phyloP scores from a whole-genome alignment of 2,113 vertebrate species.

The Syrrhaptes paradoxus region DNA sequence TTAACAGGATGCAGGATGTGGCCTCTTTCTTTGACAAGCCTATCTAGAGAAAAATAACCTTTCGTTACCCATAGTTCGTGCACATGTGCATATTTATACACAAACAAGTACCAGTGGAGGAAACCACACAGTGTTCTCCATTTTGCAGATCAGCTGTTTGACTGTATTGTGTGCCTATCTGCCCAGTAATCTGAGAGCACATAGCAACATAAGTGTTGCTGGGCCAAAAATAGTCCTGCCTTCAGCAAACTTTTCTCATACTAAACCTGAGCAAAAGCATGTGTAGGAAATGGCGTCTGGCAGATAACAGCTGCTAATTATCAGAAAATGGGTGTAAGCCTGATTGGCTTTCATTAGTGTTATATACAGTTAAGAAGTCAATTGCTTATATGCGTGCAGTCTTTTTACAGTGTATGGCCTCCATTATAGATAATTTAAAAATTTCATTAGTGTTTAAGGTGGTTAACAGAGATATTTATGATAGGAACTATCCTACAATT shows the following conservation, averaged over 20 bases:
- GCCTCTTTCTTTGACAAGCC: constrained; percentile 20
- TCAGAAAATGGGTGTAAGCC: constrained; percentile 33
- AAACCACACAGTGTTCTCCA: constrained; percentile 46
- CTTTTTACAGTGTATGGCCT: neutral
- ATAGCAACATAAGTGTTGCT: constrained; percentile 60
- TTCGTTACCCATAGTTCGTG: neutral
- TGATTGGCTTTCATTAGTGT: neutral
- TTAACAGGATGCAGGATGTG: constrained; percentile 41
- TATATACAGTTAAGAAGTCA: neutral
- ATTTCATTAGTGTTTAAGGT: neutral
- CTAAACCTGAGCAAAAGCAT: constrained; percentile 62
- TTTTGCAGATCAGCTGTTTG: constrained; percentile 73
- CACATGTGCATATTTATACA: constrained; percentile 30
- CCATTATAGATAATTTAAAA: neutral
- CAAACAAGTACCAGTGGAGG: constrained; percentile 47
- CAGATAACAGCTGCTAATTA: constrained; percentile 63
- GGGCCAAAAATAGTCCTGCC: constrained; percentile 72
- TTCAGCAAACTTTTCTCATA: constrained; percentile 66
- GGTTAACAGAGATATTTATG: neutral
- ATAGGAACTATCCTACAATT: neutral
- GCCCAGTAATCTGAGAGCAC: constrained; percentile 70
- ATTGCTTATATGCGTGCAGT: neutral
- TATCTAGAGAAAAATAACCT: constrained; percentile 41
- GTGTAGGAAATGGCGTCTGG: constrained; percentile 64
- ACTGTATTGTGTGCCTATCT: constrained; percentile 59